phyloP scores from a whole-genome alignment of 2,113 vertebrate genomes.

The Rhabdomys dilectus region DNA sequence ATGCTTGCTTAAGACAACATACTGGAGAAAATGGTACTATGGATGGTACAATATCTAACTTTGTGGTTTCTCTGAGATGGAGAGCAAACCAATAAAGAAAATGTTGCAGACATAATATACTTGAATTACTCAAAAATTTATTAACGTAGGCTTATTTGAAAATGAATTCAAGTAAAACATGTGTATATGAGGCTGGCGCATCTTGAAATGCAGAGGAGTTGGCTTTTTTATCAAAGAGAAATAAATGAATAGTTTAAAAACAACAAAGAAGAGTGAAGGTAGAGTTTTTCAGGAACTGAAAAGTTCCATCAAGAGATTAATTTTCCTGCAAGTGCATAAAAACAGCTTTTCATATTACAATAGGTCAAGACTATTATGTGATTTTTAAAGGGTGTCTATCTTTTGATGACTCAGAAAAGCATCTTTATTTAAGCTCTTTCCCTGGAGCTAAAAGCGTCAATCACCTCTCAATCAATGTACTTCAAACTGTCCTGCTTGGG shows the following conservation, averaged over 20 bases:
- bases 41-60: background rate
- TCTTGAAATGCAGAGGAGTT: background rate
- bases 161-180: background rate
- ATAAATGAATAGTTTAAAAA: background rate
- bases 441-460: background rate
- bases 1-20: constrained; percentile 21
- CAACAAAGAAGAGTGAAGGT: background rate
- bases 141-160: background rate
- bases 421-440: constrained; percentile 24
- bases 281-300: background rate
- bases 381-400: background rate
- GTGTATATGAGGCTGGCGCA: background rate
- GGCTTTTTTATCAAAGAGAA: background rate
- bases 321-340: background rate
- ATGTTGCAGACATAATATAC: background rate
- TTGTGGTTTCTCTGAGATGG: background rate
- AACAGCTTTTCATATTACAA: background rate
- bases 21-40: background rate
- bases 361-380: background rate
- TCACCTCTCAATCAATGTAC: background rate
- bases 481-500: background rate
- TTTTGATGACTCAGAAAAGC: constrained; percentile 43
- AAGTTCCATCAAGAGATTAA: background rate
- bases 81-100: background rate
- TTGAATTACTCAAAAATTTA: constrained; percentile 24